Base-by-base conservation (phyloP, 2,888 invertebrate species). In the Coronaproctus castanopsis region DNA sequence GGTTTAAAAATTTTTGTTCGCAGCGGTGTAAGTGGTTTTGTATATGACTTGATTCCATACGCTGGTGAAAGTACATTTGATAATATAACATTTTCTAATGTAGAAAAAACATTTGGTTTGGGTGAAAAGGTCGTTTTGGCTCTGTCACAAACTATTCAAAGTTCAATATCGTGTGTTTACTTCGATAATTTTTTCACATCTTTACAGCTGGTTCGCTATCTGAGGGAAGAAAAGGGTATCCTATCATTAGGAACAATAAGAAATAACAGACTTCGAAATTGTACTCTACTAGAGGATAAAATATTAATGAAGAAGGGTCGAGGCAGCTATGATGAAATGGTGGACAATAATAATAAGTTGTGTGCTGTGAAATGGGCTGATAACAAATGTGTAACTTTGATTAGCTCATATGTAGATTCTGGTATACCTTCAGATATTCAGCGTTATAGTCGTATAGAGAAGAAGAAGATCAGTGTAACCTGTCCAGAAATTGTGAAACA, bases 1-100 rank as follows among this genome's bases (percentile, higher is more conserved):
- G 70, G 70, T 1, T 68, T 68, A 48, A 70, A 71, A 65, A 67
- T 68, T 49, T 68, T 67, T 63, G 67, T 68, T 1, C 51, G 69
- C 21, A 67, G 69, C 51, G 69, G 70, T 3, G 64, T 69, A n/a
- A n/a, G n/a, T n/a, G n/a, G n/a, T n/a, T n/a, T n/a, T n/a, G n/a
- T n/a, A n/a, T n/a, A n/a, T n/a, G n/a, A n/a, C n/a, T n/a, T n/a
- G n/a, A n/a, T n/a, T n/a, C n/a, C n/a, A n/a, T n/a, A n/a, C n/a
- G n/a, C n/a, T n/a, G n/a, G n/a, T n/a, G n/a, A n/a, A n/a, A n/a
- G n/a, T n/a, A n/a, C n/a, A n/a, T n/a, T n/a, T n/a, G n/a, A n/a
- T n/a, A n/a, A n/a, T n/a, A n/a, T n/a, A n/a, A n/a, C n/a, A n/a
- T n/a, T n/a, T n/a, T n/a, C n/a, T n/a, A n/a, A n/a, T n/a, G 65